Evolutionary conservation across 2,113 vertebrate genomes (phyloP), one percentile per base, ranked within the genome.

Genomic region (Myxocyprinus asiaticus): DNA sequence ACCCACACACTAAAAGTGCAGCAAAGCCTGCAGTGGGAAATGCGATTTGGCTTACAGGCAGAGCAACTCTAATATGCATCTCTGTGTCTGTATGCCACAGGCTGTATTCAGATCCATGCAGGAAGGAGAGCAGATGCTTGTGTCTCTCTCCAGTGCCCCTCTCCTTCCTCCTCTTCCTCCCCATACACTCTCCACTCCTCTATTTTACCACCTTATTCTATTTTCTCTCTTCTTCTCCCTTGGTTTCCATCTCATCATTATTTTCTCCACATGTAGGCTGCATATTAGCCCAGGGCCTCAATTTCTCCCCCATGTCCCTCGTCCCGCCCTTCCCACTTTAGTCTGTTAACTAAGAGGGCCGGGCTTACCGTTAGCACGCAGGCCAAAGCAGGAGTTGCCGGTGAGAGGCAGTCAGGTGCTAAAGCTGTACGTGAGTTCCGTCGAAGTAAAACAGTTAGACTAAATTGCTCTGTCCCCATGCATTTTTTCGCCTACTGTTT

Each of bases 291-390:
- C 73, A 55, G 69, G 81, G 83, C 76, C 80, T 80, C 47, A 76
- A 83, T 86, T 86, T 87, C 87, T 82, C 87, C 50, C 50, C 51
- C 6, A 42, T 4, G 2, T 79, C 75, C 14, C 63, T 58, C 84
- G 84, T 82, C 72, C 17, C 65, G 83, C 67, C 79, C 76, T 75
- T 77, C 73, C 86, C 76, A 86, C 83, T 85, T 73, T 67, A 85
- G 81, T 86, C 88, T 82, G 89, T 91, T 92, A 84, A 89, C 85
- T 91, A 88, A 63, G 82, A 81, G 84, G 85, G 85, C 50, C 71
- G 81, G 81, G 75, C 44, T 48, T 63, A 83, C 22, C 68, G n/a
- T 77, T 77, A n/a, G 12, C 61, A 33, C 45, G 62, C 61, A 48
- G 51, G 67, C 73, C 70, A 2, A 63, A 62, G 78, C 78, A 77